Conservation (phyloP, 2,113 vertebrate species). For the Calidris pugnax region DNA sequence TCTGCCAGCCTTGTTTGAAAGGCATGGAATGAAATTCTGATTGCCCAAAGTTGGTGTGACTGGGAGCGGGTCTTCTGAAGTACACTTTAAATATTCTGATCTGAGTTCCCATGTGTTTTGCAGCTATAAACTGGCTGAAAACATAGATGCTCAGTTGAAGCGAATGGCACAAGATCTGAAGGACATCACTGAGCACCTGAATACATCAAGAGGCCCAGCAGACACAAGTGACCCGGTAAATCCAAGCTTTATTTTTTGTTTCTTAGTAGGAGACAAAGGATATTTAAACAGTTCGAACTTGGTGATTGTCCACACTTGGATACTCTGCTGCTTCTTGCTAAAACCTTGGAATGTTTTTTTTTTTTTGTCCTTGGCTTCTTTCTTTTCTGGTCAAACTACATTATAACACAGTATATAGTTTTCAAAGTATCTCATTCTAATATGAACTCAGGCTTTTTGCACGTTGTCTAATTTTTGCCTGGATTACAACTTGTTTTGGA, state of each 20-base stretch:
- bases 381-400: not conserved
- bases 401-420: not conserved
- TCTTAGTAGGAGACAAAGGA: not conserved
- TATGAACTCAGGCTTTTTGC: not conserved
- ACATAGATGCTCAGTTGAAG: slow-evolving; percentile 24
- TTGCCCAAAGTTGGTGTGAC: not conserved
- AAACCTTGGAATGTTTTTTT: not conserved
- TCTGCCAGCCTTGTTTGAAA: not conserved
- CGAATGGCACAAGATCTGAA: slow-evolving; percentile 92
- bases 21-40: not conserved
- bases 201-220: slow-evolving; percentile 81
- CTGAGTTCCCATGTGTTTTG: too few relatives aligned
- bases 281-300: not conserved
- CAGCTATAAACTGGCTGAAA: not conserved
- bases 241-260: not conserved
- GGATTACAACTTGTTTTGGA: not conserved
- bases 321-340: not conserved
- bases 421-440: not conserved
- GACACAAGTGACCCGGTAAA: slow-evolving; percentile 84
- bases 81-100: too few relatives aligned
- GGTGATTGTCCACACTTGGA: fast-evolving
- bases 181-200: slow-evolving; percentile 88
- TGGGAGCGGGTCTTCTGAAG: too few relatives aligned
- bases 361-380: not conserved
- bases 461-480: not conserved